Evolutionary conservation across 37 sponge, comb jelly and placozoan species (phyloP), one percentile per base, ranked within the genome.

Genomic region (Ephydatia muelleri): DNA sequence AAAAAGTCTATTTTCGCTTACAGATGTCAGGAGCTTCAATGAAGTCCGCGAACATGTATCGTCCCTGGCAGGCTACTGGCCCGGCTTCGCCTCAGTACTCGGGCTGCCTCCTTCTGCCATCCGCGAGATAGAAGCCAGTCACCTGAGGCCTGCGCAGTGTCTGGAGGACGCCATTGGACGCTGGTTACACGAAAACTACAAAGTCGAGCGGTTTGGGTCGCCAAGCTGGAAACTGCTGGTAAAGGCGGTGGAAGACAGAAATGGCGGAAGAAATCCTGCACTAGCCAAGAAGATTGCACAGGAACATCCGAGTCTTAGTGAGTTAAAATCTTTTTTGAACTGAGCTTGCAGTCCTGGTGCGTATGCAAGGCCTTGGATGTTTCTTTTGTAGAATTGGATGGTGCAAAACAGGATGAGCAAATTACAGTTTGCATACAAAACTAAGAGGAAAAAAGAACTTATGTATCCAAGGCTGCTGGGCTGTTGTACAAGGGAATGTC

Each of bases 191-290:
- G 28, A 38, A 31, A 31, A 39, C 0, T 31, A 78, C 57, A 78
- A 49, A 22, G 82, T 65, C 26, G 70, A 35, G 70, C 38, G n/a
- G 82, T 35, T 37, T 38, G 82, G 82, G 28, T 5, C 23, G 33
- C 82, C 82, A 3, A 70, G 40, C 3, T 81, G 82, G 82, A 81
- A 47, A 71, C 39, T 5, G 26, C 48, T 81, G 48, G 82, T 69
- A n/a, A 29, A 81, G 70, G 82, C 82, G 27, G 67, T 70, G 33
- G 67, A 39, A 29, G 80, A 39, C 65, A 65, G 31, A 48, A 27
- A 38, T 69, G 82, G 82, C 6, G 82, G 70, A 13, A 36, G 37
- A 38, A 70, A 81, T 29, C 23, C 22, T 4, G 70, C 39, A 4
- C 72, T 70, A 19, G 82, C 82, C 2, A 43, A 69, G 29, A 69